phyloP scores from a whole-genome alignment of 2,888 invertebrate species.

The Xestia sexstrigata region DNA sequence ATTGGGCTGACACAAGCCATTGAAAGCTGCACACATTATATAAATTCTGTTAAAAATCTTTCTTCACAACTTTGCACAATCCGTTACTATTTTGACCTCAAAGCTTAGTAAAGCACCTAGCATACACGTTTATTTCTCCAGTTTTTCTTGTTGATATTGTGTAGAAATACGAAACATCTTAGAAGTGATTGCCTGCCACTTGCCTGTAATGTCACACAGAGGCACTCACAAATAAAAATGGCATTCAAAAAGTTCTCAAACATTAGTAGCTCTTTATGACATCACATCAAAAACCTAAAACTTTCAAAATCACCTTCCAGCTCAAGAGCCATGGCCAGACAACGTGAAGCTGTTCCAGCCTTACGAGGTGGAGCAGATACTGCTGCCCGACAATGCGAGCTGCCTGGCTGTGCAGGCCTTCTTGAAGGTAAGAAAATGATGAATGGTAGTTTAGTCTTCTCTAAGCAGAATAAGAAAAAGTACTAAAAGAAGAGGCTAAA shows the following conservation, averaged over 20 bases:
- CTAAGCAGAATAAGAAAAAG: neutral
- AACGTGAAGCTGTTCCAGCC: constrained; percentile 97
- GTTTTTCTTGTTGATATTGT: too few relatives aligned
- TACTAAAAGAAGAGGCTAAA: neutral
- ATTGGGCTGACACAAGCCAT: too few relatives aligned
- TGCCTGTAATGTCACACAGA: neutral
- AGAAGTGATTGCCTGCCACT: neutral
- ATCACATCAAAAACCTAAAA: neutral
- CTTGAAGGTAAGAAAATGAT: constrained; percentile 90
- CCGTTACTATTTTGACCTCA: too few relatives aligned
- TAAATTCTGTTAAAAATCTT: neutral
- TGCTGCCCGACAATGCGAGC: constrained; percentile 98
- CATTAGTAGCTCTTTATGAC: neutral
- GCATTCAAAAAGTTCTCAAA: constrained; percentile 23
- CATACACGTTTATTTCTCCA: too few relatives aligned
- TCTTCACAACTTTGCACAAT: too few relatives aligned
- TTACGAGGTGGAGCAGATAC: constrained; percentile 97
- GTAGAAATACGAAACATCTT: neutral
- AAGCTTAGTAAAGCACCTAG: too few relatives aligned
- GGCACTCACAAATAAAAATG: neutral
- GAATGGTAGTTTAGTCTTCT: neutral
- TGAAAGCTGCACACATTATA: too few relatives aligned
- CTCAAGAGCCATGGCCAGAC: constrained; percentile 97
- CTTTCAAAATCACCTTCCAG: constrained; percentile 82
- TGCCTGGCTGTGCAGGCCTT: constrained; percentile 98